Evolutionary conservation across 2,888 invertebrate species (phyloP).

Genomic region (Poecilobothrus nobilitatus): DNA sequence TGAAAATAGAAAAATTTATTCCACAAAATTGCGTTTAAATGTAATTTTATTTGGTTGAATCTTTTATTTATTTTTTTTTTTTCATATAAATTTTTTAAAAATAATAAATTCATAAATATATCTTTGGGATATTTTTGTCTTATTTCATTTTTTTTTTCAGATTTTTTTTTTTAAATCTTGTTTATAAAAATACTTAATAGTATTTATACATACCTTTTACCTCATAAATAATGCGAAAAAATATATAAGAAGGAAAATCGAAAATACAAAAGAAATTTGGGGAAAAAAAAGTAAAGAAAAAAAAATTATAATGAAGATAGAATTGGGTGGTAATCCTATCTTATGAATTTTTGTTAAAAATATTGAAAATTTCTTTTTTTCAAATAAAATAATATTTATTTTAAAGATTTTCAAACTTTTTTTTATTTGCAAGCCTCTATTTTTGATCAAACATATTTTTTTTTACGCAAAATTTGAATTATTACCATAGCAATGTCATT

Average conservation of each 20-base stretch:
- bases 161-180: not conserved
- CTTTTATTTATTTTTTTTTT: not conserved
- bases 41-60: not conserved
- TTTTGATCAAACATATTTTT: no score
- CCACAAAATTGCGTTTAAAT: no score
- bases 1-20: no score
- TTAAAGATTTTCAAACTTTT: no score
- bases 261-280: not conserved
- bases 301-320: not conserved
- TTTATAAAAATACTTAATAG: not conserved
- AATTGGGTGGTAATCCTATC: not conserved
- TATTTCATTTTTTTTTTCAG: no score
- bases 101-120: slow-evolving; percentile 1
- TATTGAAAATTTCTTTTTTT: not conserved
- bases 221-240: not conserved
- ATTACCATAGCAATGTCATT: no score
- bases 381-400: no score
- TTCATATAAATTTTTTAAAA: not conserved
- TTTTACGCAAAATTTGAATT: no score
- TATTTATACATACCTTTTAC: not conserved
- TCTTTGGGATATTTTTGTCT: not conserved
- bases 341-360: no score
- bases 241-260: not conserved
- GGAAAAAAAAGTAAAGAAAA: not conserved
- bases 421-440: no score